These are phyloP conservation scores for Carduelis carduelis DNA, from an alignment of 2,797 vertebrate genomes.

Conservation along the genomic window DNA sequence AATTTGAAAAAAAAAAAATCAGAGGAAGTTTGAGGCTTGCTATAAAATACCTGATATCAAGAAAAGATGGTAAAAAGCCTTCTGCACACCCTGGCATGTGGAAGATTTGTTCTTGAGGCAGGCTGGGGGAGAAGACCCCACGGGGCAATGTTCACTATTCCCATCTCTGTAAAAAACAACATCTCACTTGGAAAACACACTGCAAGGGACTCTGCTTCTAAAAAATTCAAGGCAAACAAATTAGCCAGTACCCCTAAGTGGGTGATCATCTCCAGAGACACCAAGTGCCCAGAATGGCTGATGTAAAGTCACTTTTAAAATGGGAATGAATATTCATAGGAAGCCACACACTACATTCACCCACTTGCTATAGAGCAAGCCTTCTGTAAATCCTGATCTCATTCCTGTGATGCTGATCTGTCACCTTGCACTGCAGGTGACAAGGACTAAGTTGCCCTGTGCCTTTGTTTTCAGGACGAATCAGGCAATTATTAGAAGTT, in stretches of 20 bases:
- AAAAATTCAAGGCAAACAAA: neutral
- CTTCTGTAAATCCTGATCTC: neutral
- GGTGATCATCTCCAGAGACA: neutral
- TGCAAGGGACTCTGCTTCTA: neutral
- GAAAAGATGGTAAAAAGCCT: neutral
- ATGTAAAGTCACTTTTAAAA: neutral
- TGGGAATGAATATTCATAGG: neutral
- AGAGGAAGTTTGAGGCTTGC: neutral
- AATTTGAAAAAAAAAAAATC: neutral
- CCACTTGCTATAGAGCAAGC: neutral
- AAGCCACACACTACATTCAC: neutral
- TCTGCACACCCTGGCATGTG: neutral
- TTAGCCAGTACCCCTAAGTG: neutral
- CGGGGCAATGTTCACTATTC: fast-evolving
- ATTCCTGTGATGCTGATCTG: neutral
- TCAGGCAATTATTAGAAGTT: neutral
- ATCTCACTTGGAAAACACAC: neutral
- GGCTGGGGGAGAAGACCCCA: neutral
- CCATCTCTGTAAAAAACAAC: neutral
- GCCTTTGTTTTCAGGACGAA: neutral
- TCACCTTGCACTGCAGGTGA: neutral
- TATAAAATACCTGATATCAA: neutral
- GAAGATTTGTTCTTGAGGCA: fast-evolving
- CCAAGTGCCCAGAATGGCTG: neutral
- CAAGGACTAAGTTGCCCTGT: neutral